phyloP scores from a whole-genome alignment of 2,797 vertebrate genomes.

The Notoglanidium macrostoma region DNA sequence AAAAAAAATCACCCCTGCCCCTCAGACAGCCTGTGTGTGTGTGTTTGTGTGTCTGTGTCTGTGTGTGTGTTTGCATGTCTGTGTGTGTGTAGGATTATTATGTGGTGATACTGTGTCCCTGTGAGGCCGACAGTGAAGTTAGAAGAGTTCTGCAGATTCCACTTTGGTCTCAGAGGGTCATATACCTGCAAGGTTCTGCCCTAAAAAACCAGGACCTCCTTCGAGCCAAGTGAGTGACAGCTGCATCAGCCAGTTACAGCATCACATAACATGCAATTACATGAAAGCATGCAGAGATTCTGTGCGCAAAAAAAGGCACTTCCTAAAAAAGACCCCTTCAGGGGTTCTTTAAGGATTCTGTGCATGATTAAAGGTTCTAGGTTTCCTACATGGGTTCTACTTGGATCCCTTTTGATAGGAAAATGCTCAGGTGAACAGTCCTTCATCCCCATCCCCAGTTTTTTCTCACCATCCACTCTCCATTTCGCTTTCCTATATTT shows the following conservation, averaged over 20 bases:
- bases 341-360: neutral
- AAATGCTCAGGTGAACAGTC: neutral
- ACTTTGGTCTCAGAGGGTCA: slow-evolving; percentile 85
- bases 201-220: slow-evolving; percentile 86
- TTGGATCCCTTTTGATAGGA: neutral
- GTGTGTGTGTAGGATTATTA: slow-evolving; percentile 78
- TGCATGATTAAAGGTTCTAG: neutral
- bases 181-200: slow-evolving; percentile 83
- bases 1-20: too few relatives aligned
- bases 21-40: neutral
- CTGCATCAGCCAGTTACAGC: neutral
- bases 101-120: slow-evolving; percentile 84
- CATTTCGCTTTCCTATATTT: slow-evolving; percentile 7
- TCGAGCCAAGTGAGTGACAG: slow-evolving; percentile 80
- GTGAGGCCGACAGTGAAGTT: slow-evolving; percentile 83
- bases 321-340: neutral
- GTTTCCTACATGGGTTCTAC: neutral
- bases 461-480: neutral
- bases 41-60: slow-evolving; percentile 37
- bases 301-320: neutral
- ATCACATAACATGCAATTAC: neutral
- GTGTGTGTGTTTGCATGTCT: neutral
- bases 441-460: neutral
- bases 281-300: too few relatives aligned
- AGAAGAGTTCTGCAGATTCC: slow-evolving; percentile 84